These are phyloP conservation scores for Moxostoma hubbsi DNA, from an alignment of 2,797 vertebrate genomes.

Conservation along the genomic window DNA sequence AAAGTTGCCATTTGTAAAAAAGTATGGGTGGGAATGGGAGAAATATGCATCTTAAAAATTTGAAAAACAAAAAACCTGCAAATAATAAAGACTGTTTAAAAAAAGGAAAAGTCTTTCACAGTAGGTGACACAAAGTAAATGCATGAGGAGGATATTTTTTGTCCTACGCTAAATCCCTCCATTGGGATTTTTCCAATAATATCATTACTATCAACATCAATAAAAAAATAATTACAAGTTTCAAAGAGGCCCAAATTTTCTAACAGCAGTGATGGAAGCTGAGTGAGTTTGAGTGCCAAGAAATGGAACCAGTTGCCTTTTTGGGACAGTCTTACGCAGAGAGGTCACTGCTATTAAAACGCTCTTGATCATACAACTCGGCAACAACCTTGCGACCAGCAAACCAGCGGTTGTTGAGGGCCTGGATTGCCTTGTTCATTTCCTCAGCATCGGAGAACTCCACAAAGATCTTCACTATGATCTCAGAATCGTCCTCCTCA, in stretches of 20 bases:
- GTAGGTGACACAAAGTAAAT: constrained; percentile 70
- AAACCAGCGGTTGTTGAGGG: constrained; percentile 98
- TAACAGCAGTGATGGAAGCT: constrained; percentile 49
- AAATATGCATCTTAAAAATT: constrained; percentile 48
- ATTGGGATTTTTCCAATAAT: constrained; percentile 62
- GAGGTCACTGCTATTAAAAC: constrained; percentile 96
- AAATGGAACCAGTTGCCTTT: constrained; percentile 60
- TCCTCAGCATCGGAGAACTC: constrained; percentile 95
- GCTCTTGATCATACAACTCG: constrained; percentile 97
- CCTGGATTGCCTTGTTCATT: constrained; percentile 98
- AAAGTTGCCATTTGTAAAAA: constrained; percentile 51
- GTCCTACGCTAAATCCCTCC: constrained; percentile 62
- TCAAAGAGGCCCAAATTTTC: constrained; percentile 70
- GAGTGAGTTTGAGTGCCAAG: constrained; percentile 65
- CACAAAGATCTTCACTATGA: constrained; percentile 99
- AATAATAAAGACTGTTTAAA: constrained; percentile 60
- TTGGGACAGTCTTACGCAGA: constrained; percentile 84
- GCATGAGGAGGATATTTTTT: constrained; percentile 60
- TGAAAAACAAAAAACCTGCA: constrained; percentile 65
- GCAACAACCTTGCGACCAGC: constrained; percentile 96
- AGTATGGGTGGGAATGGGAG: constrained; percentile 48
- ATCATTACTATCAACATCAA: constrained; percentile 75
- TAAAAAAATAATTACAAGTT: constrained; percentile 80
- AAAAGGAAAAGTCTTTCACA: constrained; percentile 71
- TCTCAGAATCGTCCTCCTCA: constrained; percentile 95